Evolutionary conservation across 2,888 invertebrate genomes (phyloP), one percentile per base, ranked within the genome.

Genomic region (Scrobipalpa atriplicella): DNA sequence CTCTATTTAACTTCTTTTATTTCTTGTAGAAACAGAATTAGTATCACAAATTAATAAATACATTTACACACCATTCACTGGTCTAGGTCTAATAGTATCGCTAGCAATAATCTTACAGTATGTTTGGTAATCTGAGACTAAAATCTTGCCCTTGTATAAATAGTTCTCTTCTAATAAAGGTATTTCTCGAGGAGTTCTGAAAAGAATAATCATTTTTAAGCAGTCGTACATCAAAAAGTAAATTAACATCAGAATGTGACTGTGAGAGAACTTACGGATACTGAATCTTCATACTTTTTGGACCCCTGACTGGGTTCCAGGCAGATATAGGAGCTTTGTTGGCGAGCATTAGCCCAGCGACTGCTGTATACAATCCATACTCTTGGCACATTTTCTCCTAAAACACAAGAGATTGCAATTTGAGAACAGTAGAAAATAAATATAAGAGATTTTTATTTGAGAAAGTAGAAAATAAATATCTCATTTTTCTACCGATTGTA

Each of bases 281-380:
- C 71, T 84, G 79, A 65, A 90, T 77, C 72, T 76, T 90, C 85
- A 86, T 87, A 72, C 85, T 88, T 73, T 92, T 93, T 18, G 93
- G 92, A 1, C 94, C 95, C 73, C 93, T 93, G 0, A 96, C 95
- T 66, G 96, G 96, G 85, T 95, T 95, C 96, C 96, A 97, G 41
- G 95, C 95, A 13, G 94, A 94, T 1, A 95, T 92, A 16, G 95
- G 95, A 29, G 94, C 91, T 78, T 93, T 90, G 84, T 97, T 97
- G 21, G 93, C 86, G 6, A 95, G 85, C 97, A 97, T 97, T 29
- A 96, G 82, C 29, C 96, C 95, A 63, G 96, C 93, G 18, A 96
- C 93, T 19, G 94, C 93, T 21, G 94, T 88, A 80, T 95, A 96
- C 71, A 95, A 85, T 21, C 95, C 95, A 82, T 94, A 94, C 75